Evolutionary conservation across 2,888 invertebrate species (phyloP), one percentile per base, ranked within the genome.

Genomic region (Lysandra coridon): DNA sequence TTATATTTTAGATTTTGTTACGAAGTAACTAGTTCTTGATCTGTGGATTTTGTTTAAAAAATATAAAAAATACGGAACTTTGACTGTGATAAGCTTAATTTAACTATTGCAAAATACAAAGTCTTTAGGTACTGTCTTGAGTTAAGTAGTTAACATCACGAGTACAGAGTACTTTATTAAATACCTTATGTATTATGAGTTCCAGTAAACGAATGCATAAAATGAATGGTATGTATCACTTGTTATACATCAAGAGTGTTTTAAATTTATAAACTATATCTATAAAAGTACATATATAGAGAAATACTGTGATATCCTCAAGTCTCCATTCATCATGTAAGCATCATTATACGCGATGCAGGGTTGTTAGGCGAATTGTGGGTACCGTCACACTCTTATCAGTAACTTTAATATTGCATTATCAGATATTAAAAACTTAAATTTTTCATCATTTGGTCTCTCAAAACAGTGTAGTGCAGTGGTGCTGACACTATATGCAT

Each of bases 161-260:
- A 23, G 23, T 23, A 23, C 23, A 23, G 23, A 23, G 23, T 23
- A 23, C 23, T 23, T 23, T 23, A 23, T 23, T 23, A 23, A 23
- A 23, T 23, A 23, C 4, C 10, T 37, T 62, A 17, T 17, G 62
- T 40, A 64, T 10, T 62, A 64, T 78, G 78, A 78, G 60, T 78
- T 78, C 64, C 60, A 84, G 81, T 74, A 84, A 84, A 81, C 81
- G 84, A 10, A 83, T 83, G 81, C 81, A 80, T 77, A 81, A 80
- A 73, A 81, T 82, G 79, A 62, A 81, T 37, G 81, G 83, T 83
- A 80, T 74, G 75, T 81, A 62, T 62, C 23, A 62, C 23, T 62
- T 62, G 23, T 62, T 44, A 10, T 2, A 10, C 7, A 44, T 49
- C 49, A 49, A 49, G 10, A 49, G 2, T 49, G 49, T 10, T 49